Conservation (phyloP, 2,888 invertebrate genomes). For the Arge pagana region DNA sequence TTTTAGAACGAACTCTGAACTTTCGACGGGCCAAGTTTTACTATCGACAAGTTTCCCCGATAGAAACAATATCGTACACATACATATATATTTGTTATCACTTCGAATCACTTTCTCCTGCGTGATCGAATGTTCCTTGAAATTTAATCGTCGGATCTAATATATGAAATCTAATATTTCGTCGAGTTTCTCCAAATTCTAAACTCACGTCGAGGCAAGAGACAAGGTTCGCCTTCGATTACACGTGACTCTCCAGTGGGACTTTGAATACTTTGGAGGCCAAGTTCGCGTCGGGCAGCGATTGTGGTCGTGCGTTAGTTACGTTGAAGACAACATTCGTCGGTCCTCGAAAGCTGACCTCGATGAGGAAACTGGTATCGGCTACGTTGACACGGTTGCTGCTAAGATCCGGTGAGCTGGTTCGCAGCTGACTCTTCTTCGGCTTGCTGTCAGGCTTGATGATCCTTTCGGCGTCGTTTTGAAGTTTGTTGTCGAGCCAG, state of each 20-base stretch:
- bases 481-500: slow-evolving; percentile 62
- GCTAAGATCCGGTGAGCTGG: slow-evolving; percentile 67
- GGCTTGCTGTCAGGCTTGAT: slow-evolving; percentile 60
- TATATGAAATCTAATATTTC: too few species aligned
- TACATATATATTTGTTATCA: too few species aligned
- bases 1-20: too few species aligned
- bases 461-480: slow-evolving; percentile 57
- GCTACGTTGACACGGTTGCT: slow-evolving; percentile 49
- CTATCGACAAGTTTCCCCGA: too few species aligned
- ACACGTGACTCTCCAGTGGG: slow-evolving; percentile 66
- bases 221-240: too few species aligned
- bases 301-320: slow-evolving; percentile 61
- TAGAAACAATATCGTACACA: too few species aligned
- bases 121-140: too few species aligned
- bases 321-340: slow-evolving; percentile 62
- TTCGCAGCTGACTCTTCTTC: slow-evolving; percentile 63
- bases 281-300: slow-evolving; percentile 60
- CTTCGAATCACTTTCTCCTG: too few species aligned
- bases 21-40: too few species aligned
- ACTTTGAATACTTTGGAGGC: slow-evolving; percentile 61
- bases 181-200: too few species aligned
- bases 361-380: slow-evolving; percentile 58
- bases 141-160: too few species aligned
- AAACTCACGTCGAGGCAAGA: too few species aligned
- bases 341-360: slow-evolving; percentile 61